A percentile compares a stretch with the other conserved stretches of the same genome.
These are phyloP conservation scores for Hozukius guyotensis DNA, from an alignment of 2,797 vertebrate species.

Conservation along the genomic window DNA sequence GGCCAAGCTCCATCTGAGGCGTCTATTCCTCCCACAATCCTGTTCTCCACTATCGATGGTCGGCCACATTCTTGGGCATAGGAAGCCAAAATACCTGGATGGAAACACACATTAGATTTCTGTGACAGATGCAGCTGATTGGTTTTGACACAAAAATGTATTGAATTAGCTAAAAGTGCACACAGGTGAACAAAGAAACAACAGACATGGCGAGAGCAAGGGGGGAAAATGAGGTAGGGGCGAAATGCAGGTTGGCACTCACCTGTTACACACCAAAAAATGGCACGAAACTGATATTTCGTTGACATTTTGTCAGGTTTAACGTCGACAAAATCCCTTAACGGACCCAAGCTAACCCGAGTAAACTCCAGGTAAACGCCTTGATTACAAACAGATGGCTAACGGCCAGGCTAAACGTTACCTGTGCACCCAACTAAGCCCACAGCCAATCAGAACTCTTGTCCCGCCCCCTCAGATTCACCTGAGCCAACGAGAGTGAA, in stretches of 20 bases:
- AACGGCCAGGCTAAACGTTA: neutral
- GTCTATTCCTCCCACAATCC: conserved; percentile 81
- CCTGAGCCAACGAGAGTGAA: conserved; percentile 45
- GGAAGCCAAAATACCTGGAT: conserved; percentile 43
- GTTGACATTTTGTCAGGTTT: conserved; percentile 31
- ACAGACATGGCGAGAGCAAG: neutral
- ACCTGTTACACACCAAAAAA: conserved; percentile 63
- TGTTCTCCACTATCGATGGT: conserved; percentile 51
- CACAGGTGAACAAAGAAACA: conserved; percentile 8
- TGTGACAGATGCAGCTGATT: neutral
- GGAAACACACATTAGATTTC: neutral
- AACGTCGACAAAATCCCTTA: neutral
- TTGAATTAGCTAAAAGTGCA: neutral
- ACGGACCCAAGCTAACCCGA: accelerated
- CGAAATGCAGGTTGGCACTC: conserved; percentile 7
- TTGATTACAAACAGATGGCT: neutral
- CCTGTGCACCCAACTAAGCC: neutral
- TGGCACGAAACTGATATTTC: neutral
- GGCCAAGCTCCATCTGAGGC: conserved; percentile 78
- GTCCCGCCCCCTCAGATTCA: conserved; percentile 11
- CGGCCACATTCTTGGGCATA: conserved; percentile 75
- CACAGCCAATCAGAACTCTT: conserved; percentile 10
- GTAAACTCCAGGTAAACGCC: neutral
- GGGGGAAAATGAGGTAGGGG: too few relatives aligned
- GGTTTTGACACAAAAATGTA: accelerated